phyloP scores from a whole-genome alignment of 2,113 vertebrate species.

The Oreochromis aureus region DNA sequence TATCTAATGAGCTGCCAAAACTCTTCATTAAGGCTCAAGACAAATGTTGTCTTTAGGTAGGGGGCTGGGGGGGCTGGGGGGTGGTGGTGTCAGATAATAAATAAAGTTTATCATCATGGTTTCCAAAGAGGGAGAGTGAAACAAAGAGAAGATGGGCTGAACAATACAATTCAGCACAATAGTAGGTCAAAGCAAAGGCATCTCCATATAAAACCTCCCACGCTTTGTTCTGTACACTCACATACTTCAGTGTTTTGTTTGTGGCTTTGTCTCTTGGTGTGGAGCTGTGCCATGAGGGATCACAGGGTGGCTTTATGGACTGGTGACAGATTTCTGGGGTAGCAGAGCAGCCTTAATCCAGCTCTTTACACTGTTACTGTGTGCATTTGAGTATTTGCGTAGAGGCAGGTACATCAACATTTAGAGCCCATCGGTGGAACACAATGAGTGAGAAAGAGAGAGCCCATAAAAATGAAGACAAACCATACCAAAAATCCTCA shows the following conservation, averaged over 20 bases:
- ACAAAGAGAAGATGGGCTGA: not conserved
- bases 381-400: not conserved
- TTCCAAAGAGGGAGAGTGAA: not conserved
- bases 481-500: not conserved
- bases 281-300: constrained; percentile 11
- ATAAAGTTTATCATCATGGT: not conserved
- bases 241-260: not conserved
- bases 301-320: constrained; percentile 9
- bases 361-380: not conserved
- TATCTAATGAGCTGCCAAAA: not conserved
- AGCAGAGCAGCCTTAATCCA: constrained; percentile 4
- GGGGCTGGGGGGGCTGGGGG: not conserved
- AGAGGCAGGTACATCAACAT: not conserved
- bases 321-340: constrained; percentile 2
- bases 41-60: not conserved
- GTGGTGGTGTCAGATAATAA: not conserved
- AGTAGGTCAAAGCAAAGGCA: not conserved
- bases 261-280: not conserved
- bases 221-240: not conserved
- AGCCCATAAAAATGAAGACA: too few species aligned
- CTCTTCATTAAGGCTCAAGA: not conserved
- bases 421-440: not conserved
- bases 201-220: not conserved
- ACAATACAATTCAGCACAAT: not conserved
- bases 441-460: not conserved